phyloP scores from a whole-genome alignment of 2,113 vertebrate species.

The Microcebus tavaratra region DNA sequence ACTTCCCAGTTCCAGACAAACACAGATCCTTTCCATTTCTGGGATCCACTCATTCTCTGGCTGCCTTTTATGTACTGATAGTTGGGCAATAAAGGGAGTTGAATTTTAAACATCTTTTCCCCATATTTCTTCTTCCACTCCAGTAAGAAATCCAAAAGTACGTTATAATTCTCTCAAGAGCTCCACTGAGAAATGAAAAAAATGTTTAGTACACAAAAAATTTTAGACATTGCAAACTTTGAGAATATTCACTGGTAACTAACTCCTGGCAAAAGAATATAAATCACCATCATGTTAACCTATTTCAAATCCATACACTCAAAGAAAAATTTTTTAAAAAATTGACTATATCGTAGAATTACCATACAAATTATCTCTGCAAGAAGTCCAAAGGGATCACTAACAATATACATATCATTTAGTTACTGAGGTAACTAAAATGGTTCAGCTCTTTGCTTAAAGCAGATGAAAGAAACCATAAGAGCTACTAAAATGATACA shows the following conservation, averaged over 20 bases:
- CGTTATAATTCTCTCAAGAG: constrained; percentile 5
- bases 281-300: neutral
- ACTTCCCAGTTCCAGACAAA: neutral
- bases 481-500: neutral
- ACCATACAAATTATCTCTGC: neutral
- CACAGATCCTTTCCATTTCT: neutral
- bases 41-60: neutral
- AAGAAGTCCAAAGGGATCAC: neutral
- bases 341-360: neutral
- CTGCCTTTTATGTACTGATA: neutral
- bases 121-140: neutral
- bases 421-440: neutral
- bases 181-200: neutral
- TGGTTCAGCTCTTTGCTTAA: neutral
- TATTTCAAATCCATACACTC: constrained; percentile 29
- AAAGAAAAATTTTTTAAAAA: neutral
- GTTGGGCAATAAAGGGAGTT: neutral
- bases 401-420: neutral
- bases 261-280: constrained; percentile 9
- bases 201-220: neutral
- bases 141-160: constrained; percentile 26
- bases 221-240: constrained; percentile 7
- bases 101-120: neutral
- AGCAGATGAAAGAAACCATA: neutral
- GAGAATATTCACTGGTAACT: neutral